Evolutionary conservation across 2,888 invertebrate species (phyloP).

Genomic region (Megaustenia siamemsis): DNA sequence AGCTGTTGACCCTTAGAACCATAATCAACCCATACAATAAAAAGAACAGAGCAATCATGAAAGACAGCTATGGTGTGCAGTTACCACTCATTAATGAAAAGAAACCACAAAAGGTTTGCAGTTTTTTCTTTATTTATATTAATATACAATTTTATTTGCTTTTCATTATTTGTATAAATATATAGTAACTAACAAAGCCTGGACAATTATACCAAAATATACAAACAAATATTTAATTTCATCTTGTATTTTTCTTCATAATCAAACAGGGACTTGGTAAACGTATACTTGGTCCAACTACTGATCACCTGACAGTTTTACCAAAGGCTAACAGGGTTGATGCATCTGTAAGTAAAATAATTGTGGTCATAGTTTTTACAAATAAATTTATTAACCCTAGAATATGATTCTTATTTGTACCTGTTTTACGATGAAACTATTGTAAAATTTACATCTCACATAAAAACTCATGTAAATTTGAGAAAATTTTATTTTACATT

Average conservation of each 20-base stretch:
- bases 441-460: too few relatives aligned
- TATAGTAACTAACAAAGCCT: neutral
- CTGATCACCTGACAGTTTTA: constrained; percentile 77
- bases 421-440: too few relatives aligned
- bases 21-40: constrained; percentile 77
- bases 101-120: constrained; percentile 55
- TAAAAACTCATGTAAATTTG: too few relatives aligned
- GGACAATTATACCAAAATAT: neutral
- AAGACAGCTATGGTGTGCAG: constrained; percentile 78
- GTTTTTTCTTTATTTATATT: neutral
- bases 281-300: constrained; percentile 73
- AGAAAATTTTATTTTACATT: neutral
- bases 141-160: neutral
- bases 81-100: constrained; percentile 75
- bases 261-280: constrained; percentile 63
- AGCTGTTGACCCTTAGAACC: constrained; percentile 64
- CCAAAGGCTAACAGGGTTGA: constrained; percentile 78
- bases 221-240: neutral
- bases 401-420: too few relatives aligned
- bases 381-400: too few relatives aligned
- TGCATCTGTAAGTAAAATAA: constrained; percentile 70
- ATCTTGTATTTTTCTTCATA: neutral
- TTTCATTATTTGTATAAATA: neutral
- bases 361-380: too few relatives aligned
- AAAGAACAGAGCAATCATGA: constrained; percentile 74